Conservation (phyloP, 1,140 invertebrate species). For the Drosophila parvula region DNA sequence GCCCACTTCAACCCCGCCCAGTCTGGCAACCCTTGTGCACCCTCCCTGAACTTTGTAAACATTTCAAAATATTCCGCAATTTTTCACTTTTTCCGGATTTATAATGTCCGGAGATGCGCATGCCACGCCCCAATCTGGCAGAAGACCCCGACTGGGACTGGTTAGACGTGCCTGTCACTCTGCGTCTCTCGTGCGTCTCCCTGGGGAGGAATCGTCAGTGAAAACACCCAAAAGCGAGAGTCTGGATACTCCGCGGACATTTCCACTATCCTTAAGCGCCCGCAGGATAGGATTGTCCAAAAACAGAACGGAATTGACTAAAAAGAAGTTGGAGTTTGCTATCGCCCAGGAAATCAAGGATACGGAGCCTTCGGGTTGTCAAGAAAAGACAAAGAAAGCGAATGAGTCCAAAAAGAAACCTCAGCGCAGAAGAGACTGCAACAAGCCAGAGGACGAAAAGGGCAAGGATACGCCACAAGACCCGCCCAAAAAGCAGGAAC, state of each 20-base stretch:
- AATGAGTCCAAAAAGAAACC: not conserved
- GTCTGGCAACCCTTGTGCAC: not conserved
- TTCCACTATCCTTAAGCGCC: slow-evolving; percentile 31
- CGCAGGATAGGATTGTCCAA: slow-evolving; percentile 58
- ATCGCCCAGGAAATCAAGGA: not conserved
- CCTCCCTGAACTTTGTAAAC: not conserved
- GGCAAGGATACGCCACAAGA: not conserved
- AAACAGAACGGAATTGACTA: slow-evolving; percentile 46
- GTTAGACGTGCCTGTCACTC: slow-evolving; percentile 2
- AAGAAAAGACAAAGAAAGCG: not conserved
- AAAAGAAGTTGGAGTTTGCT: slow-evolving; percentile 63
- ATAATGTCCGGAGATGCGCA: slow-evolving; percentile 13
- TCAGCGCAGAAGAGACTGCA: not conserved
- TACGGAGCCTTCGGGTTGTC: not conserved
- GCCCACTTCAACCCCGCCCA: not conserved
- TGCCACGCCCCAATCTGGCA: slow-evolving; percentile 19
- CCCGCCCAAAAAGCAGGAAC: not conserved
- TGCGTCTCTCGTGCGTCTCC: slow-evolving; percentile 6
- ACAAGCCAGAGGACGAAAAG: not conserved
- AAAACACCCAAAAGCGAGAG: slow-evolving; percentile 8
- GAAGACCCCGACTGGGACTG: slow-evolving; percentile 25
- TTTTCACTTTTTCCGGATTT: not conserved
- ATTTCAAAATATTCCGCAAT: slow-evolving; percentile 14
- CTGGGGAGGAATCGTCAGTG: not conserved
- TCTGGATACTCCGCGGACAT: slow-evolving; percentile 36